Evolutionary conservation across 2,888 invertebrate species (phyloP).

Genomic region (Acrobasis repandana): DNA sequence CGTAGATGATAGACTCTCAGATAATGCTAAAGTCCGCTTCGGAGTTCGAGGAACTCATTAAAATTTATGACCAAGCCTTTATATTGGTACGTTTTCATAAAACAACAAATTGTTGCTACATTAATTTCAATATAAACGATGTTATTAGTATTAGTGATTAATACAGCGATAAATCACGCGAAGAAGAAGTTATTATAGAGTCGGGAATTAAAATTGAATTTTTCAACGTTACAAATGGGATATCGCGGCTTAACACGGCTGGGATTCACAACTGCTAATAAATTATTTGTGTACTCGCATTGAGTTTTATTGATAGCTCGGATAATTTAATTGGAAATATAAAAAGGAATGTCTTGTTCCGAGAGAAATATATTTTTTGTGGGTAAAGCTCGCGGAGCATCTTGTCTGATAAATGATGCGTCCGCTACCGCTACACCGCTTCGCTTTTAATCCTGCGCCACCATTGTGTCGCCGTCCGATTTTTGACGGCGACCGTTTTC

Average conservation of each 20-base stretch:
- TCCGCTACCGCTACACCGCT: conserved; percentile 74
- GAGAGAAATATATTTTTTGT: conserved; percentile 24
- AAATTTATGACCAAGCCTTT: conserved; percentile 19
- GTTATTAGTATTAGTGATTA: conserved; percentile 26
- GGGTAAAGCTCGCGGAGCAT: conserved; percentile 49
- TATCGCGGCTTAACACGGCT: conserved; percentile 23
- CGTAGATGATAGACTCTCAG: conserved; percentile 27
- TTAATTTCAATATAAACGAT: conserved; percentile 24
- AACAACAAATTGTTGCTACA: conserved; percentile 23
- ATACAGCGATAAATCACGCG: conserved; percentile 24
- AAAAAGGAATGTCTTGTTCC: conserved; percentile 25
- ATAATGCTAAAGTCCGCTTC: conserved; percentile 15
- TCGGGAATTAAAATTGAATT: conserved; percentile 27
- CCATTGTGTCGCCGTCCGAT: conserved; percentile 74
- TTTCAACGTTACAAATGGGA: conserved; percentile 24
- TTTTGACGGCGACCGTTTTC: conserved; percentile 72
- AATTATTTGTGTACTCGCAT: conserved; percentile 23
- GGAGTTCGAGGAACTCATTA: conserved; percentile 19
- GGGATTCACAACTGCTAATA: conserved; percentile 21
- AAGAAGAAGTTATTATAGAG: conserved; percentile 25
- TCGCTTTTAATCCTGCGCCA: conserved; percentile 78
- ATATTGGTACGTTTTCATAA: conserved; percentile 7
- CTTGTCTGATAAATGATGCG: conserved; percentile 79
- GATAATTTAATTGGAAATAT: conserved; percentile 26
- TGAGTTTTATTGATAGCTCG: conserved; percentile 24